These are phyloP conservation scores for Centruroides sculpturatus DNA, from an alignment of 1,140 invertebrate genomes.

Conservation along the genomic window DNA sequence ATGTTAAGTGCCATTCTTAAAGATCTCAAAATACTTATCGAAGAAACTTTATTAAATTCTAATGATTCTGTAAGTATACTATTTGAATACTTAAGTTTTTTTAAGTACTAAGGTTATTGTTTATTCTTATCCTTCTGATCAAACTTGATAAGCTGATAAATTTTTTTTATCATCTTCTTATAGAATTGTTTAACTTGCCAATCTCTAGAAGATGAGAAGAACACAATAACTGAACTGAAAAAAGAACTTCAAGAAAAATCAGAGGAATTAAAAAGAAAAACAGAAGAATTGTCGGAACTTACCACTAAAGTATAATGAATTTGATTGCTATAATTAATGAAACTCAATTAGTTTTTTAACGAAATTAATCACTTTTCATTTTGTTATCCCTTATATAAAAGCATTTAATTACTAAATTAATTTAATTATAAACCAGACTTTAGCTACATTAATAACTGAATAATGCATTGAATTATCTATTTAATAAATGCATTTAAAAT, in stretches of 20 bases:
- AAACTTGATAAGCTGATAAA: no score
- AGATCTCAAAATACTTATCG: constrained; percentile 28
- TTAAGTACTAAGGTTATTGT: not conserved
- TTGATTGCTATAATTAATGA: no score
- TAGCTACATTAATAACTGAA: not conserved
- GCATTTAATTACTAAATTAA: not conserved
- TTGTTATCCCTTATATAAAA: no score
- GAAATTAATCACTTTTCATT: no score
- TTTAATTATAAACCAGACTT: not conserved
- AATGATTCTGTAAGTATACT: constrained; percentile 8
- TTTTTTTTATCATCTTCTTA: not conserved
- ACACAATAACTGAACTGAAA: constrained; percentile 36
- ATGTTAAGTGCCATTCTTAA: constrained; percentile 30
- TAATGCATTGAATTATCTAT: no score
- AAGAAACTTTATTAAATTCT: constrained; percentile 18
- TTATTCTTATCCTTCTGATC: not conserved
- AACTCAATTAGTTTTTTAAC: no score
- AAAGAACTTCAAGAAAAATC: constrained; percentile 53
- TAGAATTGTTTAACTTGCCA: constrained; percentile 12
- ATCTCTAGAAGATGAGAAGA: constrained; percentile 15
- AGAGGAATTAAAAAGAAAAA: constrained; percentile 60
- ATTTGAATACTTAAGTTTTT: not conserved
- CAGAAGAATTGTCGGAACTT: constrained; percentile 59
- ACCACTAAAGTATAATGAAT: constrained; percentile 49
- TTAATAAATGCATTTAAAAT: no score